Percentiles rank a stretch among this genome's conserved stretches.
Conservation (phyloP, 2,888 invertebrate species). For the Rhaphigaster nebulosa region DNA sequence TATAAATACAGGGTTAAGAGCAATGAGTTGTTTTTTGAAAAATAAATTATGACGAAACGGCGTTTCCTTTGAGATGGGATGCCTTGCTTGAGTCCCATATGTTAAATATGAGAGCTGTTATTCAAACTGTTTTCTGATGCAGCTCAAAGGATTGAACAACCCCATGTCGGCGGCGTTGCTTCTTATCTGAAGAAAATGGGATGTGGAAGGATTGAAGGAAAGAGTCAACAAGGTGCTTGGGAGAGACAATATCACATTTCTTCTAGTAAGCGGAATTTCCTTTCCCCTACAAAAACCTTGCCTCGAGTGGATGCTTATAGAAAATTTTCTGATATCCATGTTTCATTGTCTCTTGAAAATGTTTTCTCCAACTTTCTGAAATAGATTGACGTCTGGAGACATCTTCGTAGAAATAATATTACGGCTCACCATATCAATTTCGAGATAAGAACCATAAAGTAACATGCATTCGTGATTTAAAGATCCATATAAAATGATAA, state of each 20-base stretch:
- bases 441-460: background rate
- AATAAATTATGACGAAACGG: background rate
- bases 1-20: no score
- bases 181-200: constrained; percentile 43
- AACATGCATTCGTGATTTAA: no score
- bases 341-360: constrained; percentile 16
- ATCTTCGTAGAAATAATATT: background rate
- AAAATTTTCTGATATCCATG: constrained; percentile 15
- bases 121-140: background rate
- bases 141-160: background rate
- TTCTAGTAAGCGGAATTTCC: constrained; percentile 26
- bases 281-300: background rate
- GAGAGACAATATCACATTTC: constrained; percentile 53
- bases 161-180: background rate
- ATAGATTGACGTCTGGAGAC: background rate
- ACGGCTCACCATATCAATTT: background rate
- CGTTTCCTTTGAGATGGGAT: background rate
- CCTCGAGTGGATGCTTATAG: constrained; percentile 17
- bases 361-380: background rate
- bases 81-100: background rate
- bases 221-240: constrained; percentile 49
- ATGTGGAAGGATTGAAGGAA: constrained; percentile 38
- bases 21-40: no score
- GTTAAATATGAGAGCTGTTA: background rate
- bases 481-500: no score